Base-by-base conservation (phyloP, 2,888 invertebrate species). In the Julus scanicus region DNA sequence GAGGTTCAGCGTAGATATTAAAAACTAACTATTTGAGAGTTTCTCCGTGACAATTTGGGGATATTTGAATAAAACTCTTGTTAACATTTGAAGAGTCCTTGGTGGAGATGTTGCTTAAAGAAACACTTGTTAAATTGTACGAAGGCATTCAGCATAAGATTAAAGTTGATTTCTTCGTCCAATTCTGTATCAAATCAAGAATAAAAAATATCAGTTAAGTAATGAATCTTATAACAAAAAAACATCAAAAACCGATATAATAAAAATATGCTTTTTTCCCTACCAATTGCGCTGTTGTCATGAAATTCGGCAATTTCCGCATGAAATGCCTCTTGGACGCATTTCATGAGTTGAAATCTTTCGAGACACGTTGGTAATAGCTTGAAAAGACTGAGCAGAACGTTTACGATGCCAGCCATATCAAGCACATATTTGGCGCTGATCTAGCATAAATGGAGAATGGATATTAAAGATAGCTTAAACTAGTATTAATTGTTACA, bases 281-380 rank as follows among this genome's bases (percentile, higher is more conserved):
- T 71, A 71, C 71, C 71, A 29, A 71, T 13, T 71, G 71, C 71
- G 29, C 71, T 71, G 71, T 13, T 71, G 71, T 71, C 71, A 11
- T 71, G 71, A 29, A 71, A 71, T 71, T 71, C 71, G 11, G 29
- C 71, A 29, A 71, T 71, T 71, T 71, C 71, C 11, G 71, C 9
- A 11, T 71, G 29, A 29, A 71, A 71, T 9, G 71, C 29, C 29
- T 71, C 71, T 11, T 71, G 71, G 13, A 71, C 11, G 29, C 71
- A 71, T 29, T 29, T 71, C 71, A 71, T 71, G 11, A 71, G 13
- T 29, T 29, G 29, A 29, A 29, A 71, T 71, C 71, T 6, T 9
- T 71, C 71, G 71, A 29, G 29, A 2, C 29, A 29, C 11, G 71
- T 71, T 29, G 11, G 29, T n/a, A 71, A 11, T 37, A 29, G 37